These are phyloP conservation scores for Lysiphlebus fabarum DNA, from an alignment of 1,140 invertebrate species.

Conservation along the genomic window DNA sequence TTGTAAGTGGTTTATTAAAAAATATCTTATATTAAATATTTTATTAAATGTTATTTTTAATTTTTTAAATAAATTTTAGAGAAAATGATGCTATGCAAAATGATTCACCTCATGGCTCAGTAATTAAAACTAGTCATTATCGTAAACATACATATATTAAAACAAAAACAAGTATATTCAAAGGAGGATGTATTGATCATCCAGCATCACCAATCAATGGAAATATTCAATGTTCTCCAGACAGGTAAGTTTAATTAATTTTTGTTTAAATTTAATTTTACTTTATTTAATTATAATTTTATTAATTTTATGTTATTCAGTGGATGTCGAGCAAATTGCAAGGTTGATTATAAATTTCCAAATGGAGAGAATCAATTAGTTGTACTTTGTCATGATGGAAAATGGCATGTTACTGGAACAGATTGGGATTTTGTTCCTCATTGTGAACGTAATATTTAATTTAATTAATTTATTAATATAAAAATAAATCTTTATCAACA, in stretches of 20 bases:
- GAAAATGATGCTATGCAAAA: neutral
- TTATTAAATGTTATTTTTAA: too few relatives aligned
- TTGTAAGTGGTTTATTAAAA: too few relatives aligned
- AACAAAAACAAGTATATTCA: neutral
- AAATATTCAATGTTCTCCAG: constrained; percentile 46
- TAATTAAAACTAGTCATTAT: neutral
- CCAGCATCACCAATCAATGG: constrained; percentile 50
- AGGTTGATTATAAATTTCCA: constrained; percentile 59
- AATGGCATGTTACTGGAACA: constrained; percentile 58
- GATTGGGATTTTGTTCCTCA: constrained; percentile 56
- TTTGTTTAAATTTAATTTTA: constrained; percentile 2
- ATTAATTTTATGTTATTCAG: constrained; percentile 30
- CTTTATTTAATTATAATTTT: neutral
- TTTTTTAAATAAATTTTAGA: too few relatives aligned
- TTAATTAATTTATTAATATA: too few relatives aligned
- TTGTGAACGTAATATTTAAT: constrained; percentile 60
- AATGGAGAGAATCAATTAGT: constrained; percentile 56
- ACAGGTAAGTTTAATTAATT: constrained; percentile 33
- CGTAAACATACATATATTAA: neutral
- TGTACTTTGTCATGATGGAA: constrained; percentile 56
- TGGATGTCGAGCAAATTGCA: constrained; percentile 60
- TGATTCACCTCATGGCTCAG: neutral
- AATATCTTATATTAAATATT: too few relatives aligned
- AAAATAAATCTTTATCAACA: constrained; percentile 1
- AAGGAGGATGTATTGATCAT: constrained; percentile 34